Evolutionary conservation across 2,797 vertebrate species (phyloP).

Genomic region (Pangasius macronema): DNA sequence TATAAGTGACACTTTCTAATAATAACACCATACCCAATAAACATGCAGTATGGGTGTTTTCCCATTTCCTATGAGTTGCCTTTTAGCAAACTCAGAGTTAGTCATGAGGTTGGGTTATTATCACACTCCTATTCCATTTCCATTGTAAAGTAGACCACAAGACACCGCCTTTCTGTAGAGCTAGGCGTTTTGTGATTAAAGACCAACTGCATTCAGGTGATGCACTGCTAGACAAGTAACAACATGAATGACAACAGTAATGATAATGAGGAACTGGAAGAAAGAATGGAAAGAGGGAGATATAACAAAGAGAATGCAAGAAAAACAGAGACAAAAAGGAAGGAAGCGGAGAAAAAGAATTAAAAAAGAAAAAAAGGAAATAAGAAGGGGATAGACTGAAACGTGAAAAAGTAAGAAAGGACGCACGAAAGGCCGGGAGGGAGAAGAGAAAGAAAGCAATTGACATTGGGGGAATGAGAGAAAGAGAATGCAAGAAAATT

Average conservation of each 20-base stretch:
- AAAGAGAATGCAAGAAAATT: neutral
- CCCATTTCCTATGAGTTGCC: no score
- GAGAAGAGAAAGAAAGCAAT: neutral
- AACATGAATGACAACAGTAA: neutral
- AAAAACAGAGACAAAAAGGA: no score
- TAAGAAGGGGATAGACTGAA: neutral
- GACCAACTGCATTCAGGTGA: neutral
- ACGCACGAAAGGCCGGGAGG: no score
- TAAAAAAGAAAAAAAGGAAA: neutral
- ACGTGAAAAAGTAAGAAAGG: neutral
- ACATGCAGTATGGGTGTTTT: neutral
- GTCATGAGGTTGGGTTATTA: neutral
- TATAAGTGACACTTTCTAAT: neutral
- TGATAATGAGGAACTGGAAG: neutral
- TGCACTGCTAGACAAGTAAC: neutral
- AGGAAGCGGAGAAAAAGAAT: neutral
- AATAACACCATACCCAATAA: conserved; percentile 4
- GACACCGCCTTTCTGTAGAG: neutral
- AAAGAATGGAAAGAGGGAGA: neutral
- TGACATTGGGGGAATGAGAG: neutral
- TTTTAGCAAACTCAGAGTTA: neutral
- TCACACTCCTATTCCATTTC: neutral
- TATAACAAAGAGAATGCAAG: neutral
- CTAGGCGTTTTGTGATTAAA: neutral
- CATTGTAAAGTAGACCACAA: neutral